Base-by-base conservation (phyloP, 2,797 vertebrate species). In the Neosilurus mollespiculum region DNA sequence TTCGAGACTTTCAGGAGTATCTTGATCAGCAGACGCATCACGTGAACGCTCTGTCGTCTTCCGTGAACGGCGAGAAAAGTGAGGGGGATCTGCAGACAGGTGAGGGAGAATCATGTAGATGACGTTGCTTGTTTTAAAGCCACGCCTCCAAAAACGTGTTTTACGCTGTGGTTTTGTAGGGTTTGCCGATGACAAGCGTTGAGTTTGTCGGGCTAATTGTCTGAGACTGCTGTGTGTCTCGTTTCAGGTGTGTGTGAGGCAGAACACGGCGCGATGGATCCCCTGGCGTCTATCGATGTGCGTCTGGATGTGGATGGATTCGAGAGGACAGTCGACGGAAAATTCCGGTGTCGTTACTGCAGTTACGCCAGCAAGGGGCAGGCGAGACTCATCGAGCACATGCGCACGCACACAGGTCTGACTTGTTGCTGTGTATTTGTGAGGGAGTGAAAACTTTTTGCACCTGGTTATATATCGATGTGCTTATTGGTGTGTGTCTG, bases 1-100 rank as follows among this genome's bases (percentile, higher is more conserved):
- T 99, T 75, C 98, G 98, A 87, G 98, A 99, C 91, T 99, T 99
- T 91, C 98, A 99, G 93, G 98, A 99, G 88, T 99, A 99, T 87
- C 95, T 99, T 82, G 99, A 96, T 69, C 98, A 99, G 88, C 98
- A 99, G 92, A 99, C 97, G 59, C 98, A 99, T 76, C 98, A 99
- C 92, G 97, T 99, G 87, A 99, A 99, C 91, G 98, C 99, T 96
- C 98, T 99, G 89, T 98, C 98, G 51, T 97, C 97, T 73, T 98
- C 98, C 0, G 97, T 99, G 65, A 96, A 96, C 80, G 96, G 96
- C 24, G 96, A 98, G 77, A 99, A 98, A 90, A 97, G 98, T 85
- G 94, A 93, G 1, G 97, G 98, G 89, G 94, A 96, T 90, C 94
- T 98, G 88, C 97, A 95, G 88, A 95, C 96, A 94, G 96, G 98